These are phyloP conservation scores for Ctena decussata DNA, from an alignment of 2,888 invertebrate species.

Conservation along the genomic window DNA sequence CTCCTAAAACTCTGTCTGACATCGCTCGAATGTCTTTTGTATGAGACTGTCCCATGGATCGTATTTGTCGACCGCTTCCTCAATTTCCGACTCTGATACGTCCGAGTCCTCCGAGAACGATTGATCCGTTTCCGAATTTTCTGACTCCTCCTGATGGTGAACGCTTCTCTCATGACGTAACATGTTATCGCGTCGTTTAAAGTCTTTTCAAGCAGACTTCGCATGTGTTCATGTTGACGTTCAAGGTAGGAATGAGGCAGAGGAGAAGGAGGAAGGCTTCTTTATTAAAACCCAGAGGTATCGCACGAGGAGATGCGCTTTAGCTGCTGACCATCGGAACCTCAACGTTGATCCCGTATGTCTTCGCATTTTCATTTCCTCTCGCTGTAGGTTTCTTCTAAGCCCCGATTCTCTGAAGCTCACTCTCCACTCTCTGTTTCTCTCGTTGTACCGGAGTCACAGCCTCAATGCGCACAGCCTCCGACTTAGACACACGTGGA, in stretches of 20 bases:
- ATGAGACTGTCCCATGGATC: neutral
- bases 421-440: too few species aligned
- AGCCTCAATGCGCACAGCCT: neutral
- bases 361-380: neutral
- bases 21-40: neutral
- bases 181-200: neutral
- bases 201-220: constrained; percentile 2
- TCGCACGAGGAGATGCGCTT: neutral
- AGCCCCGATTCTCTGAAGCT: too few species aligned
- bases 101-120: neutral
- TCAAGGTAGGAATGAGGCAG: neutral
- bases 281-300: neutral
- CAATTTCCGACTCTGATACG: neutral
- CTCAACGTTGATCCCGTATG: neutral
- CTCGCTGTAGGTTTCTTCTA: neutral
- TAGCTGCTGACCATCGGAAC: neutral
- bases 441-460: neutral
- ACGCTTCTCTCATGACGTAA: neutral
- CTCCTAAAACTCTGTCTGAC: neutral
- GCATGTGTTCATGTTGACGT: constrained; percentile 8
- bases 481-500: neutral
- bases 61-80: neutral
- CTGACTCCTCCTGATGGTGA: neutral
- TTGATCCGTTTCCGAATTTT: neutral
- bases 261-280: neutral